Conservation (phyloP, 2,888 invertebrate species). For the Nebria salina region DNA sequence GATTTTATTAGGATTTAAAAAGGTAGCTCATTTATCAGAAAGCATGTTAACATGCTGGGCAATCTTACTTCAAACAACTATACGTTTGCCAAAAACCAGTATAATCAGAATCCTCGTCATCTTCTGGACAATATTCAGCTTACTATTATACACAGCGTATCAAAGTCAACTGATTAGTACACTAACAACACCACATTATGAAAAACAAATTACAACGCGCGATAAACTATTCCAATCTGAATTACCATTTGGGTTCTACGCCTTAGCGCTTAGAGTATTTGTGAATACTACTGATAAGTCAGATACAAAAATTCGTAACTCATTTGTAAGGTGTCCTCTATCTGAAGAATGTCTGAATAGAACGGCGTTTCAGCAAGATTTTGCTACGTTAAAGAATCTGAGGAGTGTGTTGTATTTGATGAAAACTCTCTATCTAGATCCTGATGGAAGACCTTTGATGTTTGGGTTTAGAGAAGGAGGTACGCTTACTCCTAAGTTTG, state of each 20-base stretch:
- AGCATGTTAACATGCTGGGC: conserved; percentile 17
- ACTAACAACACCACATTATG: conserved; percentile 39
- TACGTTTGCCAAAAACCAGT: not conserved
- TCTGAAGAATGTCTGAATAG: conserved; percentile 44
- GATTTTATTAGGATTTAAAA: conserved; percentile 14
- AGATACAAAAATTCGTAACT: conserved; percentile 16
- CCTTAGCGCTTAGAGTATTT: not conserved
- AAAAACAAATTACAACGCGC: conserved; percentile 41
- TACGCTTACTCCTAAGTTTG: conserved; percentile 18
- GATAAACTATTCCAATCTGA: conserved; percentile 28
- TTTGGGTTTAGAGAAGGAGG: conserved; percentile 39
- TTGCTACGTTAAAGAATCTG: conserved; percentile 49
- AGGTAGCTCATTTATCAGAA: not conserved
- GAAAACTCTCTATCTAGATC: conserved; percentile 47
- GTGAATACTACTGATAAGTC: too few relatives aligned
- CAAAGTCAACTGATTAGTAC: conserved; percentile 30
- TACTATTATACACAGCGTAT: conserved; percentile 38
- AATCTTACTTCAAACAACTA: conserved; percentile 19
- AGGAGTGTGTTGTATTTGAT: conserved; percentile 48
- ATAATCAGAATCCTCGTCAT: conserved; percentile 23
- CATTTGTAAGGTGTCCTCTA: conserved; percentile 24
- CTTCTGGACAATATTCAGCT: conserved; percentile 29
- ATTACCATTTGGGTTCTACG: conserved; percentile 17
- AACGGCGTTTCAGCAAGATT: conserved; percentile 49
- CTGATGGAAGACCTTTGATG: conserved; percentile 47